Evolutionary conservation across 2,888 invertebrate species (phyloP), one percentile per base, ranked within the genome.

Genomic region (Dioctria linearis): DNA sequence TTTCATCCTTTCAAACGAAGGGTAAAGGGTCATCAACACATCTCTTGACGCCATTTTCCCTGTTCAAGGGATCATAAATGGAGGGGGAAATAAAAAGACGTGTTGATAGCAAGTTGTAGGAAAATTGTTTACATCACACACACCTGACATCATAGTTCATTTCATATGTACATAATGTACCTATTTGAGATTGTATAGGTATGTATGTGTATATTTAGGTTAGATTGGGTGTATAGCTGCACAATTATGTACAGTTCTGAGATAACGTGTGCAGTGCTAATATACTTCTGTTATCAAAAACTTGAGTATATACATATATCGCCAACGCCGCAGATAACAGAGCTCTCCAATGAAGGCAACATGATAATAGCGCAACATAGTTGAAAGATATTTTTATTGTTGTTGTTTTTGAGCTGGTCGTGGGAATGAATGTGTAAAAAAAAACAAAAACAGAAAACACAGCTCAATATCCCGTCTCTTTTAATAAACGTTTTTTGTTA

Each of bases 11-110:
- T 54, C 11, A 11, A 54, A n/a, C 25, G n/a, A 54, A 54, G 54
- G 54, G 6, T 54, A 11, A 54, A 54, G 54, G 54, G 54, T 54
- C 54, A 54, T 54, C 54, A 8, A 54, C 54, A 54, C 54, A n/a
- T 54, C 54, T 54, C 54, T 54, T 54, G 54, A 54, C 11, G 54
- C 54, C 54, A 6, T 54, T 54, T 54, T 11, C 11, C 4, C 11
- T 54, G 54, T 54, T 54, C 54, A 25, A 25, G 25, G 25, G 54
- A 54, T n/a, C 54, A 46, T n/a, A n/a, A 54, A 8, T 54, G 54
- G 4, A n/a, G 46, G 11, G 4, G 54, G 46, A 3, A 54, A 25
- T 25, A 25, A 25, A 25, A 54, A 11, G 11, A 54, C 4, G 54
- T 54, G 54, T n/a, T 54, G 11, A 54, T 11, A 54, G 2, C 54